Conservation (phyloP, 37 sponge, comb jelly and placozoan genomes). For the Diacarnus erythraeanus region DNA sequence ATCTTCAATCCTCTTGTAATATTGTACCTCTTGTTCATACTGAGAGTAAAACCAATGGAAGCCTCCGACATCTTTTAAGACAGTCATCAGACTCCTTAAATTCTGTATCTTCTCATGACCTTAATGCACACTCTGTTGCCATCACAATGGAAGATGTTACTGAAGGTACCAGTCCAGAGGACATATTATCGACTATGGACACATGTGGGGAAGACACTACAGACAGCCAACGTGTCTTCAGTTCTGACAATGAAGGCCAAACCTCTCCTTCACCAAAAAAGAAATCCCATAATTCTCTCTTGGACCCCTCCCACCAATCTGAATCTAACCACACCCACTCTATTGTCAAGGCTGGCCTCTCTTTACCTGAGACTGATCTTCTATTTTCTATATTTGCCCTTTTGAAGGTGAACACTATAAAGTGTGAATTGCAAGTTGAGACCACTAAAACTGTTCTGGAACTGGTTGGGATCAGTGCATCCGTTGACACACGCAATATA, state of each 20-base stretch:
- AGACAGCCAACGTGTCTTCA: conserved; percentile 13
- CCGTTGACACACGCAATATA: conserved; percentile 40
- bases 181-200: conserved; percentile 8
- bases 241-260: conserved; percentile 12
- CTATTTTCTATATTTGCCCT: conserved; percentile 42
- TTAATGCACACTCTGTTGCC: no score
- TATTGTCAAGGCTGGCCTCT: background rate
- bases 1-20: background rate
- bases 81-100: no score
- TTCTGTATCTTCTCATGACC: background rate
- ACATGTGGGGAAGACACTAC: conserved; percentile 28
- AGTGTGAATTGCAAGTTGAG: conserved; percentile 30
- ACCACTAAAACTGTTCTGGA: conserved; percentile 3
- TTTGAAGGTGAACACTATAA: conserved; percentile 13
- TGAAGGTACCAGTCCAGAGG: conserved; percentile 20
- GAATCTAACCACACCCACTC: background rate
- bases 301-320: background rate
- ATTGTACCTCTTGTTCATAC: background rate
- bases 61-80: background rate
- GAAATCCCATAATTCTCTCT: no score
- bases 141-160: background rate
- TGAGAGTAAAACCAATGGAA: background rate
- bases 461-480: conserved; percentile 26
- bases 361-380: conserved; percentile 18
- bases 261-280: background rate